phyloP scores from a whole-genome alignment of 1,140 invertebrate species.

The Brachionus plicatilis region DNA sequence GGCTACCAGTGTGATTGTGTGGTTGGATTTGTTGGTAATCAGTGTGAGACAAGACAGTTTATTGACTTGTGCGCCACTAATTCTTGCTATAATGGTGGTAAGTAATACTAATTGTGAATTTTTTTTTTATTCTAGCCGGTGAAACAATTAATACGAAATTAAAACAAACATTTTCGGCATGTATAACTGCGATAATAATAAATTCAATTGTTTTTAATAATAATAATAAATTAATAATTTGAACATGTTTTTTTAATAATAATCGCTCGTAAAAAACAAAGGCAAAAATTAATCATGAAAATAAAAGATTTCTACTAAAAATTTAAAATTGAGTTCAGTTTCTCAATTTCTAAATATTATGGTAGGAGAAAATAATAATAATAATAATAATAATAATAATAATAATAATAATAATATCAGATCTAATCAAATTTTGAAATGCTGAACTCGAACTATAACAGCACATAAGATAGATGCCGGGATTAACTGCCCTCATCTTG shows the following conservation, averaged over 20 bases:
- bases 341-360: no score
- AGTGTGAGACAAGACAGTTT: slow-evolving; percentile 64
- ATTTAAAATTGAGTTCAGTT: no score
- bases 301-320: no score
- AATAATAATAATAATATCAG: no score
- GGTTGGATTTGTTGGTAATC: slow-evolving; percentile 59
- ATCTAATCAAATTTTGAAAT: no score
- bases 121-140: neutral
- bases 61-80: slow-evolving; percentile 24
- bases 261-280: neutral
- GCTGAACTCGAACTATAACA: no score
- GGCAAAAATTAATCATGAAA: neutral
- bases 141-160: neutral
- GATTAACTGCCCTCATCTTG: no score
- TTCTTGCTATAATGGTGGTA: slow-evolving; percentile 38
- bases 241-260: neutral
- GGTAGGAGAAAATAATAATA: no score
- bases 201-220: neutral
- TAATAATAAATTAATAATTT: neutral
- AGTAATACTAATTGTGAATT: neutral
- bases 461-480: no score
- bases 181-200: neutral
- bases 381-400: no score
- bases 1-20: slow-evolving; percentile 80
- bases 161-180: neutral